Evolutionary conservation across 2,113 vertebrate genomes (phyloP), one percentile per base, ranked within the genome.

Genomic region (Chaetops frenatus): DNA sequence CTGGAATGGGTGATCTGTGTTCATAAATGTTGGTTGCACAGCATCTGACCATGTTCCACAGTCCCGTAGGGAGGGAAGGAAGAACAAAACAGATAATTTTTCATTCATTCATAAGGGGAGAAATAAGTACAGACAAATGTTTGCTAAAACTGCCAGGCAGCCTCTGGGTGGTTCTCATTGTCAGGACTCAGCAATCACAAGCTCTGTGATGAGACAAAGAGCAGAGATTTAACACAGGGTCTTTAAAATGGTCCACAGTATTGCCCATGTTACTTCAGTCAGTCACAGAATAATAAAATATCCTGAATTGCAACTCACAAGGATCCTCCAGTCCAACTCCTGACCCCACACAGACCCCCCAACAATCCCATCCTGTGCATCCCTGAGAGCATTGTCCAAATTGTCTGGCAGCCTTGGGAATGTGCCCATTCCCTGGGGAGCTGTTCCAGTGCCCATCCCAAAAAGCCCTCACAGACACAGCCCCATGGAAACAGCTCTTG

Each of bases 21-120:
- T 35, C 27, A 35, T 62, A 47, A 83, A 36, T 7, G 13, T 13
- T 54, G 47, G 31, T 3, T 77, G 50, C 14, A 62, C 58, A 47
- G 38, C 7, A 2, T 29, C 62, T 44, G 58, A 73, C 29, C 23
- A 22, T 1, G 3, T 36, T 58, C 82, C 0, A 1, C 0, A 3
- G 66, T 33, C 18, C 35, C 1, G 0, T 4, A 21, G 44, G 38
- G 36, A 82, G n/a, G 29, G 28, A 61, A 88, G 15, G 31, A 57
- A 73, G 76, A 74, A 5, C 5, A 47, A 86, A 76, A 47, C 9
- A 81, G 64, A 38, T 29, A 3, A 10, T 3, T 69, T 85, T 81
- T 73, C 33, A 48, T 53, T 84, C 11, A 48, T 74, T 71, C 44
- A 45, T 45, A 28, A 54, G 8, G 7, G 14, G 11, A 81, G 7